phyloP scores from a whole-genome alignment of 2,113 vertebrate genomes.

The Cheilinus undulatus region DNA sequence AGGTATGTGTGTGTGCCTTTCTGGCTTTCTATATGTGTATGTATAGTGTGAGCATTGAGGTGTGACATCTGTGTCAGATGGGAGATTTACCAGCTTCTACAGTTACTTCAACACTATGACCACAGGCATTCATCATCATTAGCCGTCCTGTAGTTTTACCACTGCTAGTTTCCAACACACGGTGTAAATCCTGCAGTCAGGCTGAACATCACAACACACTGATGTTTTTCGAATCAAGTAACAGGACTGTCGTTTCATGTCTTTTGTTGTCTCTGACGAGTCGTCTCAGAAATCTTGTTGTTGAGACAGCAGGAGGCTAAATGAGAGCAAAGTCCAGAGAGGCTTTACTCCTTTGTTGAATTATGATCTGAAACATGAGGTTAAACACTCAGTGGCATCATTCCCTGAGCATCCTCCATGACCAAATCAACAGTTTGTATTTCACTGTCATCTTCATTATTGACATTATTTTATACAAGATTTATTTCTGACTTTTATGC shows the following conservation, averaged over 20 bases:
- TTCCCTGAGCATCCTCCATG: too few species aligned
- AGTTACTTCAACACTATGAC: slow-evolving; percentile 58
- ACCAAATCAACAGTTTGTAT: not conserved
- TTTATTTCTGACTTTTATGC: too few species aligned
- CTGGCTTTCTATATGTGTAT: slow-evolving; percentile 20
- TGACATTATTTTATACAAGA: too few species aligned
- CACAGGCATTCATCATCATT: slow-evolving; percentile 25
- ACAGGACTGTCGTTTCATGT: slow-evolving; percentile 40
- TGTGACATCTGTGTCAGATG: slow-evolving; percentile 76
- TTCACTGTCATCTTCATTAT: not conserved
- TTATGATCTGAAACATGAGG: not conserved
- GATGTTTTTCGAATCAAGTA: slow-evolving; percentile 51
- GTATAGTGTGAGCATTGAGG: slow-evolving; percentile 38
- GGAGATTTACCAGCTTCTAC: slow-evolving; percentile 70
- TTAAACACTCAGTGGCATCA: not conserved
- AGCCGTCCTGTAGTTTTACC: not conserved
- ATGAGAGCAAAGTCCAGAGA: slow-evolving; percentile 6
- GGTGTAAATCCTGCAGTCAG: slow-evolving; percentile 46
- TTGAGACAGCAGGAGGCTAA: slow-evolving; percentile 25
- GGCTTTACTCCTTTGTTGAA: not conserved
- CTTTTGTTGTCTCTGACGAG: slow-evolving; percentile 32
- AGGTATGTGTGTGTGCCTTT: slow-evolving; percentile 23
- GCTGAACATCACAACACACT: slow-evolving; percentile 13
- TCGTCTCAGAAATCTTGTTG: slow-evolving; percentile 34
- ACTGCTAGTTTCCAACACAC: slow-evolving; percentile 52